Base-by-base conservation (phyloP, 2,888 invertebrate genomes). In the Apodemia hepburni region DNA sequence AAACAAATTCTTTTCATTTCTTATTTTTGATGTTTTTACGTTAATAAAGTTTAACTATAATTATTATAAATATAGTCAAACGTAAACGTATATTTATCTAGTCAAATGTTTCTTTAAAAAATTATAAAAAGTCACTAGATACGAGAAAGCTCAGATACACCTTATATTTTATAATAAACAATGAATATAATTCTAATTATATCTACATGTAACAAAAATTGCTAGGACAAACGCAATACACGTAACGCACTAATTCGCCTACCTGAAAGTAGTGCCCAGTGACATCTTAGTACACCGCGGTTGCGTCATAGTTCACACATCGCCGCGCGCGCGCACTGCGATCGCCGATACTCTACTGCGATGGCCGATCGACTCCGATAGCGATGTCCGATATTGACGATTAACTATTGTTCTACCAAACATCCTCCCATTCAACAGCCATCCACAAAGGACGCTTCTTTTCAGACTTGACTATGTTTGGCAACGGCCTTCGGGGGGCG, bases 401-500 rank as follows among this genome's bases (percentile, higher is more conserved):
- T 8, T 61, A 18, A 4, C 33, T 22, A 33, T 29, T 58, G 47
- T 18, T 18, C 47, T 62, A 29, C 8, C 66, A 57, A 45, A 69
- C 75, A 77, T 80, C 81, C 81, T 79, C 69, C 74, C 79, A 78
- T 81, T 81, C 59, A 27, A 58, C 22, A 2, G 22, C 54, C 15
- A 54, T 54, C 54, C 54, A 57, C 54, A 57, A 57, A 57, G 54
- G 54, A 57, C 54, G 54, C 54, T 57, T 57, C 54, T 22, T 18
- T 29, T 57, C 27, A 57, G 54, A 57, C 45, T 47, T 17, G 45
- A 17, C 54, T 57, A 57, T 57, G 54, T 57, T 57, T 57, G 54
- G 54, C 54, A 29, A 57, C 54, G 54, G 54, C 54, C 54, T 57
- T 57, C 54, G 6, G 54, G 54, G 27, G 18, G 12, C 54, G 6